phyloP scores from a whole-genome alignment of 2,113 vertebrate genomes.

The Circaetus gallicus region DNA sequence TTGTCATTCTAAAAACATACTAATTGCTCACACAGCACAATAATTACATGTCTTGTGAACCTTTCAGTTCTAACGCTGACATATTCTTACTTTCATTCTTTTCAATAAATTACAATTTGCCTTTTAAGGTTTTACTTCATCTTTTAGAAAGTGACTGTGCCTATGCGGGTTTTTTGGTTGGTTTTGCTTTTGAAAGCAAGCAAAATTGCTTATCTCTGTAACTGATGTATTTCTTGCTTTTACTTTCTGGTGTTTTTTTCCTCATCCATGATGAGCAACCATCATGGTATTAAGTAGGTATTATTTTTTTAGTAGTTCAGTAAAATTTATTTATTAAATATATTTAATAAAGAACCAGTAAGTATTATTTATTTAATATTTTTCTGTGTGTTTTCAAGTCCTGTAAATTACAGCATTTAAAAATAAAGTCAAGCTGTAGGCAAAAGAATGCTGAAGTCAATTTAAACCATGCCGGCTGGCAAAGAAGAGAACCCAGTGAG shows the following conservation, averaged over 20 bases:
- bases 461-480: neutral
- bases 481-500: neutral
- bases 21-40: neutral
- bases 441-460: neutral
- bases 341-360: neutral
- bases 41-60: neutral
- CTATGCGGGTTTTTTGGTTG: neutral
- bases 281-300: neutral
- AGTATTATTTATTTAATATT: neutral
- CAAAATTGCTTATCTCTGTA: neutral
- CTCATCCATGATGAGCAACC: neutral
- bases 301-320: too few species aligned
- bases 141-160: neutral
- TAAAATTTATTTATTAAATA: too few species aligned
- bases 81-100: neutral
- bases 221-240: neutral
- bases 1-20: constrained; percentile 13
- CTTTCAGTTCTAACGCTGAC: neutral
- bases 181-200: neutral
- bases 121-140: neutral
- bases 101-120: neutral
- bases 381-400: neutral
- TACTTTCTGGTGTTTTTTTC: neutral
- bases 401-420: neutral
- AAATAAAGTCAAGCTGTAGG: neutral